Conservation (phyloP, 2,888 invertebrate species). For the Tenthredo mesomela region DNA sequence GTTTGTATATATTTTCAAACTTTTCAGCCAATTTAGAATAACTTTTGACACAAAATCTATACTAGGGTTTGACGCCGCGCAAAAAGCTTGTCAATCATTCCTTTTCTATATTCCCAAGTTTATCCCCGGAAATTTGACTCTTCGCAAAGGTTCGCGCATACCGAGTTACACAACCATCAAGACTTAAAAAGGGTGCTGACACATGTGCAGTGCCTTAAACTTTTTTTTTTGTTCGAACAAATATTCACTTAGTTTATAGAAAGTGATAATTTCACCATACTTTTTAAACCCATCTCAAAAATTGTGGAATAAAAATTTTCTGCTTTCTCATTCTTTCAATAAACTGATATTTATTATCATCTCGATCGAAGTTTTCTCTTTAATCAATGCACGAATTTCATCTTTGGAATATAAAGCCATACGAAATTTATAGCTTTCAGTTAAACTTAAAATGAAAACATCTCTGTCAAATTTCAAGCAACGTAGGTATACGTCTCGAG, state of each 20-base stretch:
- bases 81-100: constrained; percentile 40
- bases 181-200: neutral
- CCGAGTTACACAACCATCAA: neutral
- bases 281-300: neutral
- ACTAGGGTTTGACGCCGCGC: neutral
- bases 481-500: neutral
- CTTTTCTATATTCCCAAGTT: neutral
- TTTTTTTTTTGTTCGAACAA: neutral
- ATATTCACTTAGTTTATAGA: neutral
- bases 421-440: neutral
- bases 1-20: neutral
- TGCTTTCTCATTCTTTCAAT: neutral
- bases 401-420: neutral
- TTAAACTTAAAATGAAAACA: neutral
- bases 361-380: neutral
- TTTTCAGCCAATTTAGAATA: constrained; percentile 8
- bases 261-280: neutral
- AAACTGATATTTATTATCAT: neutral
- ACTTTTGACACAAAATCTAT: constrained; percentile 15
- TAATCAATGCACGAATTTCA: neutral
- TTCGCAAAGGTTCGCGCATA: neutral
- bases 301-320: neutral
- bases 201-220: neutral
- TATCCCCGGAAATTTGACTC: neutral
- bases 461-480: neutral